These are phyloP conservation scores for Epinephelus fuscoguttatus DNA, from an alignment of 2,113 vertebrate genomes.

Conservation along the genomic window DNA sequence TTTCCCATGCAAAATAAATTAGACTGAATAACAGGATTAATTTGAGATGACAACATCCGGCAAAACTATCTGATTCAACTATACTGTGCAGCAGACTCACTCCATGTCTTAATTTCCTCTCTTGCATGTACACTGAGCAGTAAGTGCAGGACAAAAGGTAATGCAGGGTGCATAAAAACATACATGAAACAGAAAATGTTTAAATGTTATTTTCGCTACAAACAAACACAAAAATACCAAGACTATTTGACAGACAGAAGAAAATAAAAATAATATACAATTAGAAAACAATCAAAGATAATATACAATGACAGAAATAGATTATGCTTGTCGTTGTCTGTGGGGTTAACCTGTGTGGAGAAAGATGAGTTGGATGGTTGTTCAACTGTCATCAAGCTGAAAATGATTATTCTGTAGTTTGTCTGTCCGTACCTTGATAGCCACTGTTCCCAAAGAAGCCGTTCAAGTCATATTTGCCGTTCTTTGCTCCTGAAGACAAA, in stretches of 20 bases:
- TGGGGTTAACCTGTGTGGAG: constrained; percentile 71
- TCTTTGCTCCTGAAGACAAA: constrained; percentile 74
- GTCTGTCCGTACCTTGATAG: constrained; percentile 78
- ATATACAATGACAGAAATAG: constrained; percentile 60
- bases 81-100: constrained; percentile 13
- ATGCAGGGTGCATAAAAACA: constrained; percentile 23
- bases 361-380: neutral
- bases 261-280: constrained; percentile 59
- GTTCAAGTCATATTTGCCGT: constrained; percentile 80
- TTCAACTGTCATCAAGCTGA: neutral
- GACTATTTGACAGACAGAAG: constrained; percentile 7
- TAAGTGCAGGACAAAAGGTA: constrained; percentile 53
- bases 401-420: neutral
- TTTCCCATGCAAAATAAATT: constrained; percentile 73
- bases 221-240: constrained; percentile 29
- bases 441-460: constrained; percentile 85
- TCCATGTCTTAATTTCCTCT: neutral
- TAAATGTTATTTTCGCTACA: constrained; percentile 26
- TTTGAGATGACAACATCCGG: constrained; percentile 19
- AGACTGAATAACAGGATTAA: constrained; percentile 51
- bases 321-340: constrained; percentile 23
- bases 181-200: constrained; percentile 25
- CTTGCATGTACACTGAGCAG: constrained; percentile 28
- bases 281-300: constrained; percentile 34
- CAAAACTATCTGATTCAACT: constrained; percentile 34